phyloP scores from a whole-genome alignment of 2,888 invertebrate species.

The Andrena marginata region DNA sequence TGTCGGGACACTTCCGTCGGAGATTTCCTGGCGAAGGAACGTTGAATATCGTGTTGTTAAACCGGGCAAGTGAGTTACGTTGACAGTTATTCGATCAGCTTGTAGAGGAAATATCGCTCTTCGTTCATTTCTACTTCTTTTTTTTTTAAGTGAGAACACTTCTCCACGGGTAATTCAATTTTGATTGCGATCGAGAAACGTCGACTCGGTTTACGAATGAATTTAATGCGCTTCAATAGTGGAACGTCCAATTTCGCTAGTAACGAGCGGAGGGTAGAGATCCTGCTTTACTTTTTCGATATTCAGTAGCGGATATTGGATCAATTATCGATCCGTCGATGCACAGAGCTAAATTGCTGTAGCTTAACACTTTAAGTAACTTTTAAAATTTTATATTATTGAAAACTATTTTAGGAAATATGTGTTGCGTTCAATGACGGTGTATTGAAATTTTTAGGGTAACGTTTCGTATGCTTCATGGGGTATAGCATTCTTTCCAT shows the following conservation, averaged over 20 bases:
- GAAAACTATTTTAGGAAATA: no score
- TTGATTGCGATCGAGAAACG: slow-evolving; percentile 31
- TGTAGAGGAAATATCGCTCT: slow-evolving; percentile 1
- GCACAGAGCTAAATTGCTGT: no score
- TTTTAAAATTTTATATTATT: no score
- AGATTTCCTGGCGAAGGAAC: not conserved
- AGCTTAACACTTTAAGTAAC: no score
- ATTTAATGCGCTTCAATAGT: slow-evolving; percentile 18
- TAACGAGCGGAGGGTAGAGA: slow-evolving; percentile 12
- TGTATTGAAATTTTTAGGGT: no score
- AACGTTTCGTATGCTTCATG: no score
- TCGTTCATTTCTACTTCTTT: not conserved
- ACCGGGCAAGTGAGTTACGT: not conserved
- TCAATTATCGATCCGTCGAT: not conserved
- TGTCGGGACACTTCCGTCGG: not conserved
- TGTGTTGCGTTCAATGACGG: no score
- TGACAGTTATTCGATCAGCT: slow-evolving; percentile 8
- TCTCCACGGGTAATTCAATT: slow-evolving; percentile 6
- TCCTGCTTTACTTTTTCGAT: not conserved
- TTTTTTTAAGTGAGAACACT: not conserved
- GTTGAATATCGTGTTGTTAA: slow-evolving; percentile 3
- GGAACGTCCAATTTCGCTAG: slow-evolving; percentile 11
- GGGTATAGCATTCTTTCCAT: no score
- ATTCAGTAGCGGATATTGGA: not conserved
- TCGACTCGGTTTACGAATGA: slow-evolving; percentile 12